A percentile compares a stretch with the other conserved stretches of the same genome.
Conservation (phyloP, 2,888 invertebrate genomes). For the Seira sanloemensis region DNA sequence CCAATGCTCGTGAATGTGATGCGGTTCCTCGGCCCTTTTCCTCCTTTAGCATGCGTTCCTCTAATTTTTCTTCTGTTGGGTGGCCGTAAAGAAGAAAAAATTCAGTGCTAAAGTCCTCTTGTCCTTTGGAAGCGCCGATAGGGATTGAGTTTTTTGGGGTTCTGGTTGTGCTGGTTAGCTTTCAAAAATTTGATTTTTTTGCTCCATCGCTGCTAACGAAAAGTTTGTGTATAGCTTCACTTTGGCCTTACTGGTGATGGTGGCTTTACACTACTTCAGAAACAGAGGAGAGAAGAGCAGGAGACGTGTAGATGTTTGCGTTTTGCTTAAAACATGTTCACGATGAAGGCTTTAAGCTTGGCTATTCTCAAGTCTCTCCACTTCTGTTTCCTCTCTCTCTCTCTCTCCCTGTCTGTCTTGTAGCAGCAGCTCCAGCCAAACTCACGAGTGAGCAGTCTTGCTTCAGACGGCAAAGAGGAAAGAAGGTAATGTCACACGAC, state of each 20-base stretch:
- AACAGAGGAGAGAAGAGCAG: not conserved
- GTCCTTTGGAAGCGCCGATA: constrained; percentile 19
- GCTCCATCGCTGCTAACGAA: not conserved
- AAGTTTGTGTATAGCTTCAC: constrained; percentile 5
- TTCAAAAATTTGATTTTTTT: not conserved
- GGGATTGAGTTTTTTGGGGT: constrained; percentile 38
- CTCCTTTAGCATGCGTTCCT: not conserved
- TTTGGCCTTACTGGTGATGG: not conserved
- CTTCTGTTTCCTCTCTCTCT: too few species aligned
- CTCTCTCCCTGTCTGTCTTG: constrained; percentile 9
- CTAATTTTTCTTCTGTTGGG: constrained; percentile 38
- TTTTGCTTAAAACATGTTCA: not conserved
- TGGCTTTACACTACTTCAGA: not conserved
- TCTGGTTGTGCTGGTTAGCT: constrained; percentile 26
- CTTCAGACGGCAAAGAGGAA: constrained; percentile 59
- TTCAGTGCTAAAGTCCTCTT: not conserved
- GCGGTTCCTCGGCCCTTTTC: not conserved
- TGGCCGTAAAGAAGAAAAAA: constrained; percentile 25
- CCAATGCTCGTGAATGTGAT: constrained; percentile 33
- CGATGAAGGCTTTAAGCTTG: constrained; percentile 9
- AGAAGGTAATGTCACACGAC: constrained; percentile 39
- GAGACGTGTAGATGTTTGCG: not conserved
- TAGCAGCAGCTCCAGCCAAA: constrained; percentile 26
- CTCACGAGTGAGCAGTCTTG: constrained; percentile 56
- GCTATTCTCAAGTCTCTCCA: constrained; percentile 6